Evolutionary conservation across 2,113 vertebrate species (phyloP).

Genomic region (Lagopus leucura): DNA sequence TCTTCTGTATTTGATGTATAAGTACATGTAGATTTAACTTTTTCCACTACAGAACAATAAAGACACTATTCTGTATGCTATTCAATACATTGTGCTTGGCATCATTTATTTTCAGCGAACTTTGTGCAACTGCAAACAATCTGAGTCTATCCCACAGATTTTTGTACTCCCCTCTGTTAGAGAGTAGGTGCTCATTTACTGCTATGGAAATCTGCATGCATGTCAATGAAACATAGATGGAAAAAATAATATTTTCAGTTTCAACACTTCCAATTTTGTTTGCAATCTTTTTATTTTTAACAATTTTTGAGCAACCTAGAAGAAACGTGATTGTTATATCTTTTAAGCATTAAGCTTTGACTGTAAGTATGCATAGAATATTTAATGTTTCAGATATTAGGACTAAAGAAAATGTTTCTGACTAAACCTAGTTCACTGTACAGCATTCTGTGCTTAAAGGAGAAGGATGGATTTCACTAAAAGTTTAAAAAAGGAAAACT

Average conservation of each 20-base stretch:
- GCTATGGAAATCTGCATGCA: not conserved
- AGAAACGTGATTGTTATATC: not conserved
- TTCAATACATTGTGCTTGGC: not conserved
- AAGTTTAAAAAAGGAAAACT: not conserved
- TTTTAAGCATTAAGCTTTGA: not conserved
- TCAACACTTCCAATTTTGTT: not conserved
- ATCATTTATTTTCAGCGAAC: not conserved
- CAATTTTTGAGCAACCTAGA: not conserved
- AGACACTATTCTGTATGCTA: not conserved
- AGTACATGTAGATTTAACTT: slow-evolving; percentile 30
- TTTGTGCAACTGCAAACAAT: not conserved
- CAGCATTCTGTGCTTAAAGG: not conserved
- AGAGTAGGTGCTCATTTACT: not conserved
- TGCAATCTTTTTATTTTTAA: not conserved
- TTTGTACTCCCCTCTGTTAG: not conserved
- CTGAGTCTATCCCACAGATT: not conserved
- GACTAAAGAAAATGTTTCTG: not conserved
- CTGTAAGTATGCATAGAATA: not conserved
- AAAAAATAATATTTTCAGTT: not conserved
- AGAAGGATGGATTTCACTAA: not conserved
- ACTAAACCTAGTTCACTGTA: not conserved
- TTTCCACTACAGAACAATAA: not conserved
- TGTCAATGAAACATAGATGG: not conserved
- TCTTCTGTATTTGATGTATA: slow-evolving; percentile 25
- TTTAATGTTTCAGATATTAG: not conserved